These are phyloP conservation scores for Drymonia ruficornis DNA, from an alignment of 2,888 invertebrate genomes.

Conservation along the genomic window DNA sequence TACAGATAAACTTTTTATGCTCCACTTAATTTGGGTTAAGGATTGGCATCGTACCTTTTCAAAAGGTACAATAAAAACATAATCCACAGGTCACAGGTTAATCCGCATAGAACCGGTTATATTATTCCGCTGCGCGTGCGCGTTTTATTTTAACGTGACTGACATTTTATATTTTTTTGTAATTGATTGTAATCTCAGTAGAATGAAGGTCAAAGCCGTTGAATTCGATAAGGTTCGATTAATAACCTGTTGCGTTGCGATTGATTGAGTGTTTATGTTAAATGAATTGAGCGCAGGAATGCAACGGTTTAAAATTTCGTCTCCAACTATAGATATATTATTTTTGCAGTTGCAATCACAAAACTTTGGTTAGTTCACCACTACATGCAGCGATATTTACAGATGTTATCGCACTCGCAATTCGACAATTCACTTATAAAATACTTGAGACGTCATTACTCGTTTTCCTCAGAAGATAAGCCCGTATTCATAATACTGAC, in stretches of 20 bases:
- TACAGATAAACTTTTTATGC: slow-evolving; percentile 12
- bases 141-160: slow-evolving; percentile 8
- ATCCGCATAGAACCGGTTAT: slow-evolving; percentile 31
- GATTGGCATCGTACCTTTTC: slow-evolving; percentile 31
- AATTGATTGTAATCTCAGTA: slow-evolving; percentile 17
- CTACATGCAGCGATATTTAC: no score
- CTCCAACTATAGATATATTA: background rate
- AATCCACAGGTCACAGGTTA: slow-evolving; percentile 44
- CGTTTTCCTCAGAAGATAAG: no score
- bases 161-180: slow-evolving; percentile 9
- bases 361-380: no score
- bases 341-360: no score
- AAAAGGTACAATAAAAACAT: slow-evolving; percentile 32
- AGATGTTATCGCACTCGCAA: no score
- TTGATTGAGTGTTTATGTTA: slow-evolving; percentile 11
- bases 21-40: slow-evolving; percentile 35
- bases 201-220: slow-evolving; percentile 27
- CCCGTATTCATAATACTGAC: no score
- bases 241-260: slow-evolving; percentile 21
- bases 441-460: no score
- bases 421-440: no score
- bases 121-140: slow-evolving; percentile 20
- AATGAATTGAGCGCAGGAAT: slow-evolving; percentile 1
- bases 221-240: slow-evolving; percentile 31
- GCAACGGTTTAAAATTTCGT: background rate